Evolutionary conservation across 2,113 vertebrate genomes (phyloP).

Genomic region (Petrocephalus microphthalmus): DNA sequence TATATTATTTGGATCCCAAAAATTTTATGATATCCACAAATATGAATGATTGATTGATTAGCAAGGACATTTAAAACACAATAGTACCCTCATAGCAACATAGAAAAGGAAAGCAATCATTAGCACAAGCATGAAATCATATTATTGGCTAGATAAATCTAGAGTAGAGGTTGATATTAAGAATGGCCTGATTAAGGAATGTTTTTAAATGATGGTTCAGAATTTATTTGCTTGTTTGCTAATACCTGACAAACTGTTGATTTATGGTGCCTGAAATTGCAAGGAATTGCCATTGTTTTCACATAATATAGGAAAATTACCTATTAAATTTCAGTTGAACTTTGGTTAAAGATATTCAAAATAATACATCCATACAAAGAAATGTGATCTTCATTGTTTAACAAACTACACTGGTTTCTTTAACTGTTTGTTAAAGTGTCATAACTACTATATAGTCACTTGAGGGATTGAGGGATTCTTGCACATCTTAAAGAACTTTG

Average conservation of each 20-base stretch:
- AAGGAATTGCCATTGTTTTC: not conserved
- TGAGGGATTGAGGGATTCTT: not conserved
- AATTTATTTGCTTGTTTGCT: not conserved
- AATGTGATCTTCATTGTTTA: not conserved
- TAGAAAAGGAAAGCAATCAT: not conserved
- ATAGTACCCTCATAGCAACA: not conserved
- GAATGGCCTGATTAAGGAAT: not conserved
- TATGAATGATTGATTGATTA: not conserved
- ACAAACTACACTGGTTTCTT: not conserved
- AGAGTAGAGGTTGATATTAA: too few relatives aligned
- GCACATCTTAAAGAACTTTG: not conserved
- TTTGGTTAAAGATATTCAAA: not conserved
- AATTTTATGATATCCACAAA: not conserved
- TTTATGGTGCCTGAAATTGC: not conserved
- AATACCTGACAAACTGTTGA: not conserved
- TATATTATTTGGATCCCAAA: not conserved
- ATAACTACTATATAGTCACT: not conserved
- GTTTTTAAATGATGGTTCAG: not conserved
- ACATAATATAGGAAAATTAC: not conserved
- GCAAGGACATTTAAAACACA: not conserved
- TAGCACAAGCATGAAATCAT: not conserved
- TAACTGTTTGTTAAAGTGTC: not conserved
- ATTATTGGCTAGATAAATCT: not conserved
- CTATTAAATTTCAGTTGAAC: too few relatives aligned
- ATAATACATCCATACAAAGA: not conserved